These are phyloP conservation scores for Origma solitaria DNA, from an alignment of 2,113 vertebrate genomes.

Conservation along the genomic window DNA sequence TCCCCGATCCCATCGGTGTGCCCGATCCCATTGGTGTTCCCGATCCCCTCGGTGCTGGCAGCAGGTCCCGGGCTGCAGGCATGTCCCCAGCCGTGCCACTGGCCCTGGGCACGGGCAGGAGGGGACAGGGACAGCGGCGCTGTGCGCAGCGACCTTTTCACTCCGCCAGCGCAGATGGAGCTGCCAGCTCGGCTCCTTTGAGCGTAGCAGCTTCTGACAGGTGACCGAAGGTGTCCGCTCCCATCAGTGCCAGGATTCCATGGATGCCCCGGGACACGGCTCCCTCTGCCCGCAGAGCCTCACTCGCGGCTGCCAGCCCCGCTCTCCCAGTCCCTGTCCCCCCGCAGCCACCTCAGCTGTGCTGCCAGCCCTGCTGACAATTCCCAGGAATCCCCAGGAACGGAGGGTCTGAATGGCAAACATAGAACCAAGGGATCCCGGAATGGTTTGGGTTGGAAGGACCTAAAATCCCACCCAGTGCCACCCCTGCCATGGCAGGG, in stretches of 20 bases:
- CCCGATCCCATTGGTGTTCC: too few species aligned
- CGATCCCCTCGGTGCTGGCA: too few species aligned
- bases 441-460: accelerated
- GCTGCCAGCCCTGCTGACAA: neutral
- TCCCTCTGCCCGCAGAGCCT: neutral
- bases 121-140: accelerated
- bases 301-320: neutral
- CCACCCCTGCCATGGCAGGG: neutral
- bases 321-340: accelerated
- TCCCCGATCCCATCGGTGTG: too few species aligned
- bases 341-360: accelerated
- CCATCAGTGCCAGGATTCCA: accelerated
- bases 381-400: accelerated
- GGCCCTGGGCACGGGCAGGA: accelerated
- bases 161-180: neutral
- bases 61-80: too few species aligned
- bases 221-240: accelerated
- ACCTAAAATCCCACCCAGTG: accelerated
- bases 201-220: neutral
- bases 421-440: accelerated
- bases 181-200: neutral
- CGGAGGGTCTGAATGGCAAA: too few species aligned
- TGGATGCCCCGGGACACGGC: neutral
- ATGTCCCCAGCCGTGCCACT: too few species aligned
- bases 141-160: neutral